phyloP scores from a whole-genome alignment of 2,888 invertebrate species.

The Strigamia transsilvanica region DNA sequence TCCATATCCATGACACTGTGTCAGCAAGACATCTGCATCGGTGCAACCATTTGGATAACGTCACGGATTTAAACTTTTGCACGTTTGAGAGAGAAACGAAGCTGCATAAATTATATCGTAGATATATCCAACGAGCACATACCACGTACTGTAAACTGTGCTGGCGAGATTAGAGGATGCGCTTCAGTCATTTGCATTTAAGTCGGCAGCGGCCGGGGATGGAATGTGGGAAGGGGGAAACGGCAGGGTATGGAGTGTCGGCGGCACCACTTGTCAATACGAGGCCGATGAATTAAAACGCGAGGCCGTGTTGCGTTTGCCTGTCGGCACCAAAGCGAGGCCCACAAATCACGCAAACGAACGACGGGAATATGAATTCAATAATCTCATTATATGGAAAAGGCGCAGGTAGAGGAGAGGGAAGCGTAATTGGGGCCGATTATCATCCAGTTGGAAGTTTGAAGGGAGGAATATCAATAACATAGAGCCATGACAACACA shows the following conservation, averaged over 20 bases:
- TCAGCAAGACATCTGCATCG: slow-evolving; percentile 49
- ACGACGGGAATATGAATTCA: slow-evolving; percentile 49
- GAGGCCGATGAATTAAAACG: slow-evolving; percentile 47
- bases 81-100: slow-evolving; percentile 24
- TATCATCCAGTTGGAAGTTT: slow-evolving; percentile 48
- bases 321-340: slow-evolving; percentile 49
- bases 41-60: slow-evolving; percentile 36
- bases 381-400: slow-evolving; percentile 46
- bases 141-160: slow-evolving; percentile 46
- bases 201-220: slow-evolving; percentile 44
- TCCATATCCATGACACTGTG: slow-evolving; percentile 47
- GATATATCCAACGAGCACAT: slow-evolving; percentile 40
- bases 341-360: slow-evolving; percentile 49
- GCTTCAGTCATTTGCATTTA: slow-evolving; percentile 43
- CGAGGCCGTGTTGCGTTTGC: slow-evolving; percentile 49
- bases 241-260: slow-evolving; percentile 19
- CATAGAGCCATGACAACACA: slow-evolving; percentile 49
- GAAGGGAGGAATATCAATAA: slow-evolving; percentile 49
- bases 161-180: slow-evolving; percentile 46
- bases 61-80: slow-evolving; percentile 49
- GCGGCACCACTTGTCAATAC: slow-evolving; percentile 45
- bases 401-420: slow-evolving; percentile 45
- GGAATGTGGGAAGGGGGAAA: slow-evolving; percentile 16
- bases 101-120: slow-evolving; percentile 46
- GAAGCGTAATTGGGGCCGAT: slow-evolving; percentile 47